Base-by-base conservation (phyloP, 2,113 vertebrate species). In the Oreochromis tanganicae region DNA sequence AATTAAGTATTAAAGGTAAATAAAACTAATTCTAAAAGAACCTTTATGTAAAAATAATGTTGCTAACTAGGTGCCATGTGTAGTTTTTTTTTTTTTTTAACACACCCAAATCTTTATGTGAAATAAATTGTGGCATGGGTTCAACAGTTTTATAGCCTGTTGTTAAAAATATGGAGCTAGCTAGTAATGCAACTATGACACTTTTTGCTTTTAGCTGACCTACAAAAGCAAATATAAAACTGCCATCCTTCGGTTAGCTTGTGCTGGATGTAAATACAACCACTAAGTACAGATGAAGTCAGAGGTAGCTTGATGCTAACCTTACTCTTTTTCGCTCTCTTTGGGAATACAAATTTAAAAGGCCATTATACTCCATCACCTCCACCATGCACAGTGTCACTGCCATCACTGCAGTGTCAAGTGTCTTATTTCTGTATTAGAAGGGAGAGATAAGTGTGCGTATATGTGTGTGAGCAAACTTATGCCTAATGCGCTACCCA, bases 291-390 rank as follows among this genome's bases (percentile, higher is more conserved):
- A 78, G 85, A 89, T 87, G 80, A 92, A 91, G 87, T 90, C 87
- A 84, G 63, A 88, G 82, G 84, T 97, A 96, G 96, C 96, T 97
- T 97, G 95, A 89, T 84, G 82, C 81, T 93, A 93, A 94, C 89
- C 85, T 95, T 95, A 96, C 95, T 95, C 95, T 97, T 97, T 95
- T 96, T 97, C 95, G 95, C 96, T 97, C 96, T 97, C 95, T 81
- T 86, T 96, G 96, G 96, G 97, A 98, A 97, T 97, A 96, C 97
- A 95, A 97, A 98, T 98, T 97, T 97, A 97, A 98, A 98, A 98
- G 97, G 97, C 97, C 97, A 97, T 98, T 98, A 97, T 97, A 97
- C 95, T 96, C 95, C 96, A 97, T 97, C 91, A 96, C 96, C 96
- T 97, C 96, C 97, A 96, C 96, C 96, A 96, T 95, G 94, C 96